Percentiles rank a stretch among this genome's conserved stretches.
Conservation (phyloP, 37 sponge, comb jelly and placozoan genomes). For the Geodia barretti region DNA sequence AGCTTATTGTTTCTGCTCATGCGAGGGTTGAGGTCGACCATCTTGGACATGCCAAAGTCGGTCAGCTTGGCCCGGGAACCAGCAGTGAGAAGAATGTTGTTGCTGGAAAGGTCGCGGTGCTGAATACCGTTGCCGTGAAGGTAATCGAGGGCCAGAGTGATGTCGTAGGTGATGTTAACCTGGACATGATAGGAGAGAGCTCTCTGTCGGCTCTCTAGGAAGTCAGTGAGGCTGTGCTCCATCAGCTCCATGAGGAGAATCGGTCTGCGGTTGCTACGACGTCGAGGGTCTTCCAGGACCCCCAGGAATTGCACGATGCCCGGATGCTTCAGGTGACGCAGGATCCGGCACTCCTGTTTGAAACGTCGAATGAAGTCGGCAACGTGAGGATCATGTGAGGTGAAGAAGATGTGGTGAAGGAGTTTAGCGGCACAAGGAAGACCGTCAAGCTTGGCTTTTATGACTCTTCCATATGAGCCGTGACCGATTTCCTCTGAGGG, state of each 20-base stretch:
- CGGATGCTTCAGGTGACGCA: not conserved
- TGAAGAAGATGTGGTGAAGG: not conserved
- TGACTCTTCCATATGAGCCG: not conserved
- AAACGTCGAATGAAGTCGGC: not conserved
- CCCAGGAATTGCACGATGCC: not conserved
- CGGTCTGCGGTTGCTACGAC: not conserved
- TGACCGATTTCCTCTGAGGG: not conserved
- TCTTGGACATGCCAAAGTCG: not conserved
- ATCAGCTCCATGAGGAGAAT: slow-evolving; percentile 1
- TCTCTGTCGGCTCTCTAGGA: not conserved
- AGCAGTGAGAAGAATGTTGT: not conserved
- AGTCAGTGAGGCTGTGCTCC: not conserved
- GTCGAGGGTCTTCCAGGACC: not conserved
- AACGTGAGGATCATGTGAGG: not conserved
- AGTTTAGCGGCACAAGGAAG: not conserved
- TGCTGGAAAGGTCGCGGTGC: not conserved
- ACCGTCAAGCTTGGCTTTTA: not conserved
- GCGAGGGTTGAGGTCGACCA: not conserved
- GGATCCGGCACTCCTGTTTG: not conserved
- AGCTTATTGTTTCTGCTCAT: not conserved
- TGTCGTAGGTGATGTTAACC: not conserved
- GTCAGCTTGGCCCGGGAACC: not conserved
- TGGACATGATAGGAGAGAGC: not conserved
- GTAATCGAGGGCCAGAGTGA: slow-evolving; percentile 8
- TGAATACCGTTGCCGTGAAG: not conserved